These are phyloP conservation scores for Panzeria rudis DNA, from an alignment of 2,888 invertebrate genomes.

Conservation along the genomic window DNA sequence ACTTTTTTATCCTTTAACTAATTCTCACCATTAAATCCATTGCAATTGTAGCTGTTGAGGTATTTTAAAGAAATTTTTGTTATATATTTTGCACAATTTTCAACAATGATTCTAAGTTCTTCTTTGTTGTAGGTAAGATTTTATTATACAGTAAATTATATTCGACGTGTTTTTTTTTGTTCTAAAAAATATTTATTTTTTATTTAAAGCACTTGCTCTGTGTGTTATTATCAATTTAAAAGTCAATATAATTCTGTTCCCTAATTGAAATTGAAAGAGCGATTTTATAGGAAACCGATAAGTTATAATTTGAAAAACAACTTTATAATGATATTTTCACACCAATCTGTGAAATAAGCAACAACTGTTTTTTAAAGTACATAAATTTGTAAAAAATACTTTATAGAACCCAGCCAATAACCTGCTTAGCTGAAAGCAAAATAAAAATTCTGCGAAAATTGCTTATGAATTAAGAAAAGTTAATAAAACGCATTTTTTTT, in stretches of 20 bases:
- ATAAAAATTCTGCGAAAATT: constrained; percentile 3
- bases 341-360: constrained; percentile 58
- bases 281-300: constrained; percentile 58
- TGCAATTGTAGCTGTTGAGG: background rate
- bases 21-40: constrained; percentile 1
- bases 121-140: background rate
- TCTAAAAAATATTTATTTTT: background rate
- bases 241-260: background rate
- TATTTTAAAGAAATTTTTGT: background rate
- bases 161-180: background rate
- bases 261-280: background rate
- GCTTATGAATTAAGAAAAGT: background rate
- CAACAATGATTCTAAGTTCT: background rate
- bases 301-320: constrained; percentile 23
- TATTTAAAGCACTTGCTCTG: background rate
- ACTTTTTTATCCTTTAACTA: background rate
- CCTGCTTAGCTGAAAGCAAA: background rate
- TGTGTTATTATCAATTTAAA: background rate
- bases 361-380: background rate
- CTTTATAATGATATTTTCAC: constrained; percentile 44
- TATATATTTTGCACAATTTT: background rate
- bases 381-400: background rate
- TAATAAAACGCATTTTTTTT: background rate
- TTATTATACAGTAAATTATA: background rate
- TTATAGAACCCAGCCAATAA: constrained; percentile 24